Percentiles rank a stretch among this genome's conserved stretches.
These are phyloP conservation scores for Ptychoptera albimana DNA, from an alignment of 2,888 invertebrate genomes.

Conservation along the genomic window DNA sequence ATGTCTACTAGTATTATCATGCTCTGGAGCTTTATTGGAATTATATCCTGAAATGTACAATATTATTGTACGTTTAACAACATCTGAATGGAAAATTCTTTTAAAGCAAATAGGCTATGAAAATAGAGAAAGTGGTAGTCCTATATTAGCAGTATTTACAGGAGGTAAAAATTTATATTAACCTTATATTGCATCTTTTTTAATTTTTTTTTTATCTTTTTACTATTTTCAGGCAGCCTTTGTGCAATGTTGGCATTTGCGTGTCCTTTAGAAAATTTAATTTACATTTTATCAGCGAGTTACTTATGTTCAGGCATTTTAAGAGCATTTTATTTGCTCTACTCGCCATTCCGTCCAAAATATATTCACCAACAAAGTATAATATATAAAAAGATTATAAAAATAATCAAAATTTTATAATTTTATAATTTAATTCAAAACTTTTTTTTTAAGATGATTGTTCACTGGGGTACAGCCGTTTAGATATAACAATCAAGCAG, in stretches of 20 bases:
- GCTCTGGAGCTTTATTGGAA: slow-evolving; percentile 37
- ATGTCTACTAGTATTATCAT: slow-evolving; percentile 35
- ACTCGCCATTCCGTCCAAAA: slow-evolving; percentile 27
- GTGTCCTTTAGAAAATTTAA: slow-evolving; percentile 37
- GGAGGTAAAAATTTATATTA: slow-evolving; percentile 20
- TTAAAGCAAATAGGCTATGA: slow-evolving; percentile 36
- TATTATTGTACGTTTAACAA: slow-evolving; percentile 35
- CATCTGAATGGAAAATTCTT: slow-evolving; percentile 37
- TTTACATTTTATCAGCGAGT: slow-evolving; percentile 29
- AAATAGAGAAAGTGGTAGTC: slow-evolving; percentile 37
- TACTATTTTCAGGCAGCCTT: slow-evolving; percentile 28
- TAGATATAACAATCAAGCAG: slow-evolving; percentile 14
- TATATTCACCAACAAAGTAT: slow-evolving; percentile 24
- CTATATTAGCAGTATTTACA: slow-evolving; percentile 37
- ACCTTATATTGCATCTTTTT: slow-evolving; percentile 12
- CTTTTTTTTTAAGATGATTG: slow-evolving; percentile 18
- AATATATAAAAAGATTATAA: neutral
- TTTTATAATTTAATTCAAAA: no score
- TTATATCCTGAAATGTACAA: slow-evolving; percentile 35
- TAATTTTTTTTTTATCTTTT: slow-evolving; percentile 5
- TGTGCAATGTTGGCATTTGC: slow-evolving; percentile 40
- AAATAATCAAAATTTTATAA: neutral
- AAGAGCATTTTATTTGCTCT: slow-evolving; percentile 26
- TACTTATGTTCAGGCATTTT: slow-evolving; percentile 23
- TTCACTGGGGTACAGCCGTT: slow-evolving; percentile 28